A percentile compares a stretch with the other conserved stretches of the same genome.
phyloP scores from a whole-genome alignment of 1,140 invertebrate species.

The Bombus breviceps region DNA sequence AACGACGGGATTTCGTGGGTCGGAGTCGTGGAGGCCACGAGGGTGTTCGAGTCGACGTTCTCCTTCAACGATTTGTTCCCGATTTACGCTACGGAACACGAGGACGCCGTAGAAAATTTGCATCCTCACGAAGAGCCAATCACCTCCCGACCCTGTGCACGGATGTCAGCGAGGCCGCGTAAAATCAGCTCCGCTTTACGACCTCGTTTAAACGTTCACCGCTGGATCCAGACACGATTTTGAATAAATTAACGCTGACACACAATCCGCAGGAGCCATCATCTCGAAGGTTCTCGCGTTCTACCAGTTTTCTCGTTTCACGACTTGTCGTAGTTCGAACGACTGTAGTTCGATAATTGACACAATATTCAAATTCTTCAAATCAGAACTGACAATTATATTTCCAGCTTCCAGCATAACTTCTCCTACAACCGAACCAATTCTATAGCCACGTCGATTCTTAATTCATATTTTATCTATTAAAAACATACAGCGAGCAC shows the following conservation, averaged over 20 bases:
- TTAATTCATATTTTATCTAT: background rate
- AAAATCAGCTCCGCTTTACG: slow-evolving; percentile 52
- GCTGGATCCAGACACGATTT: slow-evolving; percentile 40
- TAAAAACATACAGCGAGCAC: background rate
- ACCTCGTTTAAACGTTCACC: slow-evolving; percentile 49
- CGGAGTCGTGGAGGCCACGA: background rate
- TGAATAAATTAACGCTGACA: slow-evolving; percentile 68
- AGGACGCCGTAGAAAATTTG: slow-evolving; percentile 49
- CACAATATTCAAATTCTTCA: background rate
- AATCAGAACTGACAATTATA: background rate
- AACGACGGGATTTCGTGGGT: slow-evolving; percentile 21
- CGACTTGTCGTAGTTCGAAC: background rate
- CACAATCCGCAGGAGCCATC: background rate
- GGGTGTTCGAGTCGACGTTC: background rate
- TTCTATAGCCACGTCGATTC: background rate
- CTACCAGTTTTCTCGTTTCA: background rate
- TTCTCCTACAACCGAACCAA: background rate
- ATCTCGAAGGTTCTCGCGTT: background rate
- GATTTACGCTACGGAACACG: slow-evolving; percentile 40
- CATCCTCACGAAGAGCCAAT: slow-evolving; percentile 23
- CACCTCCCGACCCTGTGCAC: background rate
- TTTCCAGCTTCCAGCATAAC: background rate
- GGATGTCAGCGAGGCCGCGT: background rate
- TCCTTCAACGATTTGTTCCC: slow-evolving; percentile 42
- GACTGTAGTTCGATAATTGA: background rate